These are phyloP conservation scores for Tiliacea aurago DNA, from an alignment of 2,888 invertebrate species.

Conservation along the genomic window DNA sequence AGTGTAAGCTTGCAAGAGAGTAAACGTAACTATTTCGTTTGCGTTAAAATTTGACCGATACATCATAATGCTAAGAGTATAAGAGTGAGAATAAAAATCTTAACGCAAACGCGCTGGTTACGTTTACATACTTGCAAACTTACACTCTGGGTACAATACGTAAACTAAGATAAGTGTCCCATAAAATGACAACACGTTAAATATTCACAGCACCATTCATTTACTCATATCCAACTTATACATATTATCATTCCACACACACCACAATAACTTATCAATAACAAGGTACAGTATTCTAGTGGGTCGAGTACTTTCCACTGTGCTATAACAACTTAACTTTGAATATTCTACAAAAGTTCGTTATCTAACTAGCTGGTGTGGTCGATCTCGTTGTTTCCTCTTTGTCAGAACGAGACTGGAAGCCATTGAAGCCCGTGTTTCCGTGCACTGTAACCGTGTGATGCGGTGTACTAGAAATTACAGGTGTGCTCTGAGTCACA, in stretches of 20 bases:
- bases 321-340: conserved; percentile 49
- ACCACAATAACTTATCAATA: conserved; percentile 75
- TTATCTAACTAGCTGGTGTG: conserved; percentile 60
- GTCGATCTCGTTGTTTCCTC: conserved; percentile 62
- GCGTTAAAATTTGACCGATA: no score
- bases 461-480: conserved; percentile 58
- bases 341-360: conserved; percentile 59
- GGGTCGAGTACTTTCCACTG: conserved; percentile 40
- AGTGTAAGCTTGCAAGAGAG: no score
- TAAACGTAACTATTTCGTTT: no score
- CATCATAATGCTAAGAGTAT: no score
- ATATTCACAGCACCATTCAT: conserved; percentile 86
- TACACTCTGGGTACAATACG: no score
- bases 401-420: conserved; percentile 81
- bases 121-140: no score
- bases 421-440: conserved; percentile 78
- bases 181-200: conserved; percentile 63
- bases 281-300: conserved; percentile 59
- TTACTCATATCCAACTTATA: conserved; percentile 76
- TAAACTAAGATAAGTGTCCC: background rate
- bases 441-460: conserved; percentile 80
- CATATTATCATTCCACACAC: conserved; percentile 67
- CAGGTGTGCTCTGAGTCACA: conserved; percentile 43
- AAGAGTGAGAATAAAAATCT: no score
- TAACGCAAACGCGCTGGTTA: no score